A percentile compares a stretch with the other conserved stretches of the same genome.
These are phyloP conservation scores for Melitaea cinxia DNA, from an alignment of 1,140 invertebrate species.

Conservation along the genomic window DNA sequence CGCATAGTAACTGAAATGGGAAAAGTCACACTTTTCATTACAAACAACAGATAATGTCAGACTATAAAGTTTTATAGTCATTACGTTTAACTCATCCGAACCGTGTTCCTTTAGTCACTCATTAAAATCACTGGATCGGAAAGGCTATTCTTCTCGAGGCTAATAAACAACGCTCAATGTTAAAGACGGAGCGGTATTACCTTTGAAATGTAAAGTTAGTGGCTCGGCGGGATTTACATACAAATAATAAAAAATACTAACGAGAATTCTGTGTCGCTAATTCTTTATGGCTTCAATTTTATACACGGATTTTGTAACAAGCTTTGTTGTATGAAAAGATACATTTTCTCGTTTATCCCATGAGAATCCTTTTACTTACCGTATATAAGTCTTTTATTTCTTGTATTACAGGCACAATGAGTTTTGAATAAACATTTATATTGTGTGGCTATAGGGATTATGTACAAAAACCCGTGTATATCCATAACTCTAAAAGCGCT, in stretches of 20 bases:
- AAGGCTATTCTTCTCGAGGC: slow-evolving; percentile 34
- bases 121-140: slow-evolving; percentile 38
- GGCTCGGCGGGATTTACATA: neutral
- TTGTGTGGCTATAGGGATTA: no score
- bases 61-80: slow-evolving; percentile 31
- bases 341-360: neutral
- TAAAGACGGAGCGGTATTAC: slow-evolving; percentile 22
- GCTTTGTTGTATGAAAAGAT: neutral
- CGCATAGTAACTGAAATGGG: slow-evolving; percentile 15
- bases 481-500: no score
- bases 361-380: neutral
- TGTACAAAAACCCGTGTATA: no score
- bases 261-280: neutral
- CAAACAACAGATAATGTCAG: neutral
- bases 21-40: slow-evolving; percentile 5
- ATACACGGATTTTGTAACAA: neutral
- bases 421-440: no score
- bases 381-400: neutral
- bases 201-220: neutral
- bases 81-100: slow-evolving; percentile 29
- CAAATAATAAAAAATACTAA: neutral
- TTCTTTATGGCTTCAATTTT: neutral
- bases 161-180: slow-evolving; percentile 35
- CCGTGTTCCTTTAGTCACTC: slow-evolving; percentile 33
- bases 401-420: no score